phyloP scores from a whole-genome alignment of 2,113 vertebrate genomes.

The Rhinogobius similis region DNA sequence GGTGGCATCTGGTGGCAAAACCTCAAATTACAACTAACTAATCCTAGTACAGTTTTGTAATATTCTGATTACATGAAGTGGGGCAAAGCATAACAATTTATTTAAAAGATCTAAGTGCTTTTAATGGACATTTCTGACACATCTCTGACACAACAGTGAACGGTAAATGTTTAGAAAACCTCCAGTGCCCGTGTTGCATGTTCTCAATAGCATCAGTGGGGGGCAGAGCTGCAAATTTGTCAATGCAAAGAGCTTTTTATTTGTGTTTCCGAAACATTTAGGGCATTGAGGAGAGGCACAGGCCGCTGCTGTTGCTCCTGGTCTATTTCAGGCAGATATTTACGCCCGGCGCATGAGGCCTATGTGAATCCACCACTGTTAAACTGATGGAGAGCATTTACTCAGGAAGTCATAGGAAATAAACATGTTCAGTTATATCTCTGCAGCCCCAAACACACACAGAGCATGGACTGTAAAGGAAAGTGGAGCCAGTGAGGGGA shows the following conservation, averaged over 20 bases:
- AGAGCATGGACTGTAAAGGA: not conserved
- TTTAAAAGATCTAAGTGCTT: not conserved
- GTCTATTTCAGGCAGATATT: conserved; percentile 56
- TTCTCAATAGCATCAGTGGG: conserved; percentile 22
- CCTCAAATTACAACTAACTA: not conserved
- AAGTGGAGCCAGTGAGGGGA: not conserved
- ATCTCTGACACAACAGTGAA: not conserved
- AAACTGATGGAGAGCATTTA: conserved; percentile 26
- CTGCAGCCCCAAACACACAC: conserved; percentile 16
- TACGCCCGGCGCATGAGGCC: conserved; percentile 15
- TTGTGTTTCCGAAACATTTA: conserved; percentile 43
- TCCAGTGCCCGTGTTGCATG: conserved; percentile 19
- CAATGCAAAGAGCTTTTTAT: conserved; percentile 52
- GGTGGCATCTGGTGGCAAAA: not conserved
- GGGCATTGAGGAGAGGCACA: conserved; percentile 57
- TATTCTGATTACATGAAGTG: not conserved
- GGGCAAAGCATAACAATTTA: not conserved
- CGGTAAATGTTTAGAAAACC: conserved; percentile 2
- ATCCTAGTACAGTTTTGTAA: too few relatives aligned
- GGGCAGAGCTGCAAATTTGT: conserved; percentile 9
- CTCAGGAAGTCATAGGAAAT: conserved; percentile 47
- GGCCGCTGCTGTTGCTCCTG: conserved; percentile 48
- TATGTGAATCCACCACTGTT: conserved; percentile 45
- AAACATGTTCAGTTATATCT: conserved; percentile 49
- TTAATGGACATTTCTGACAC: not conserved